Percentiles rank a stretch among this genome's conserved stretches.
Evolutionary conservation across 1,140 invertebrate species (phyloP).

Genomic region (Proales similis): DNA sequence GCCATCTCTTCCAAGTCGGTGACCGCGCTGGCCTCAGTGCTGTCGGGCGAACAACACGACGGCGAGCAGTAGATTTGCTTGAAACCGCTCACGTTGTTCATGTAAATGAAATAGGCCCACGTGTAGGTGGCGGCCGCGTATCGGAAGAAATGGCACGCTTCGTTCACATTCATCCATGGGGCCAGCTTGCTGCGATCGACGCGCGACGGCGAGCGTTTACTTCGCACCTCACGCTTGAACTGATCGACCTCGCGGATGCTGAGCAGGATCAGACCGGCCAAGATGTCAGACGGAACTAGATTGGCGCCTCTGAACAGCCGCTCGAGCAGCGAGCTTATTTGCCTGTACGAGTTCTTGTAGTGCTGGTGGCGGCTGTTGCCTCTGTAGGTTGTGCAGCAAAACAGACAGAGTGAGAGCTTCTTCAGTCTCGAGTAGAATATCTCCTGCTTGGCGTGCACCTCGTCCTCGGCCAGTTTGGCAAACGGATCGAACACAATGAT

Average conservation of each 20-base stretch:
- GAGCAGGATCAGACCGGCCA: conserved; percentile 15
- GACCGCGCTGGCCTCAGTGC: not conserved
- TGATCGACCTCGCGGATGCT: conserved; percentile 18
- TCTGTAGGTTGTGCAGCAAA: not conserved
- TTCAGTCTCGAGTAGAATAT: conserved; percentile 24
- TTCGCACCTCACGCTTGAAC: conserved; percentile 7
- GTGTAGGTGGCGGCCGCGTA: conserved; percentile 29
- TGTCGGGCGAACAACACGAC: not conserved
- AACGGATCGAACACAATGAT: conserved; percentile 19
- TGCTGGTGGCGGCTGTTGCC: conserved; percentile 12
- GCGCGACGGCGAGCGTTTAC: not conserved
- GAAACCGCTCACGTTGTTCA: conserved; percentile 21
- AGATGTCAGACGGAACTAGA: conserved; percentile 10
- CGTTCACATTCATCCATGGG: conserved; percentile 28
- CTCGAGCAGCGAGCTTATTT: conserved; percentile 28
- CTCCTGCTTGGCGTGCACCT: not conserved
- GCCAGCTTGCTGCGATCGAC: not conserved
- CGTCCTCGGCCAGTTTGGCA: conserved; percentile 18
- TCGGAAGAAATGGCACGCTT: conserved; percentile 5
- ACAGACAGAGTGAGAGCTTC: conserved; percentile 1
- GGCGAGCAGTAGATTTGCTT: conserved; percentile 3
- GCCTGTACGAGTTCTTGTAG: conserved; percentile 24
- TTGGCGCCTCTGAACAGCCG: conserved; percentile 20
- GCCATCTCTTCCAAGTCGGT: not conserved
- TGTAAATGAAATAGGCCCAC: conserved; percentile 37